A percentile compares a stretch with the other conserved stretches of the same genome.
phyloP scores from a whole-genome alignment of 1,140 invertebrate genomes.

The Drosophila tropicalis region DNA sequence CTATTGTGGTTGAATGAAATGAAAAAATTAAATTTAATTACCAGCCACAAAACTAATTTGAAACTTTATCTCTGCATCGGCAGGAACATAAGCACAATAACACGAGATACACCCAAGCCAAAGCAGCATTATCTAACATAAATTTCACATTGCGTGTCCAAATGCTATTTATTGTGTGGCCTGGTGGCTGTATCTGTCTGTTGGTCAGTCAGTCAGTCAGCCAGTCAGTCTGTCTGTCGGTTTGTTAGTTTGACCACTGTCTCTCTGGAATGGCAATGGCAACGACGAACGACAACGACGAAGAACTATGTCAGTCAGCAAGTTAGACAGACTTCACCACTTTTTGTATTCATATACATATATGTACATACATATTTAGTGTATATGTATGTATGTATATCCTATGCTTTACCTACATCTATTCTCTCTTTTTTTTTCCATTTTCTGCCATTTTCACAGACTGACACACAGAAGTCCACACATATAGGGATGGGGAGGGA shows the following conservation, averaged over 20 bases:
- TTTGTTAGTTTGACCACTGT: slow-evolving; percentile 1
- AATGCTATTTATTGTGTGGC: slow-evolving; percentile 71
- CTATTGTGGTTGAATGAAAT: slow-evolving; percentile 8
- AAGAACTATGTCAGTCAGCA: slow-evolving; percentile 50
- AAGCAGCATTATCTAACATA: slow-evolving; percentile 65
- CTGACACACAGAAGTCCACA: background rate
- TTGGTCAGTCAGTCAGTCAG: slow-evolving; percentile 24
- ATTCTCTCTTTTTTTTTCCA: slow-evolving; percentile 15
- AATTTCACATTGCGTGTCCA: slow-evolving; percentile 78
- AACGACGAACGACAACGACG: background rate
- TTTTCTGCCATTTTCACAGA: slow-evolving; percentile 59
- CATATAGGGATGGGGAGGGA: background rate
- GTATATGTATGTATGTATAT: slow-evolving; percentile 24
- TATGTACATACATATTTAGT: too few relatives aligned
- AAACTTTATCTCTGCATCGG: slow-evolving; percentile 77
- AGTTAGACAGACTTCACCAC: slow-evolving; percentile 57
- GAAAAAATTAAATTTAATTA: slow-evolving; percentile 79
- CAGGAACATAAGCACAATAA: slow-evolving; percentile 43
- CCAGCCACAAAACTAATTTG: slow-evolving; percentile 78
- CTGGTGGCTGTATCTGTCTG: slow-evolving; percentile 22
- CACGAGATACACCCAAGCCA: slow-evolving; percentile 22
- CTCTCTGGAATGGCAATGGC: background rate
- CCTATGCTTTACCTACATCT: background rate
- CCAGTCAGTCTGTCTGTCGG: slow-evolving; percentile 12
- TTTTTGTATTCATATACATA: slow-evolving; percentile 18